phyloP scores from a whole-genome alignment of 2,797 vertebrate species.

The Tragelaphus oryx region DNA sequence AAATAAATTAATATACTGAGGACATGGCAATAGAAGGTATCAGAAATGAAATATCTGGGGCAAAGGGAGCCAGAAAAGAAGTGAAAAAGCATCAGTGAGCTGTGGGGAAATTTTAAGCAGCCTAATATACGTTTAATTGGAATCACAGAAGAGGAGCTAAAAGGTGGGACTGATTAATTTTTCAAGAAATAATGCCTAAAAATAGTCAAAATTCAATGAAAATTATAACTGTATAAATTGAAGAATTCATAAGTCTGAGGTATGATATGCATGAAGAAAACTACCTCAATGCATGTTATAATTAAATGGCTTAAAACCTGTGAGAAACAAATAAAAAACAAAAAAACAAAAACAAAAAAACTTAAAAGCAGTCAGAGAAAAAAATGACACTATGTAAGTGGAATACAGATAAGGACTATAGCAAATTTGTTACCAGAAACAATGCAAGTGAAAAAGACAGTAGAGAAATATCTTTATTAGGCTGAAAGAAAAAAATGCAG shows the following conservation, averaged over 20 bases:
- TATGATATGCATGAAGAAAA: not conserved
- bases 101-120: not conserved
- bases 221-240: not conserved
- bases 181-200: not conserved
- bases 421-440: not conserved
- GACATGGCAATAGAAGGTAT: not conserved
- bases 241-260: not conserved
- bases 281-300: not conserved
- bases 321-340: not conserved
- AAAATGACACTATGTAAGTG: not conserved
- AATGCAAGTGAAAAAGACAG: not conserved
- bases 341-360: not conserved
- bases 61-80: not conserved
- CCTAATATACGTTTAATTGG: not conserved
- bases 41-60: not conserved
- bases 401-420: not conserved
- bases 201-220: not conserved
- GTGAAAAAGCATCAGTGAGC: not conserved
- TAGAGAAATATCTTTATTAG: not conserved
- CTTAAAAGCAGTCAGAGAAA: not conserved
- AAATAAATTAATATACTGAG: not conserved
- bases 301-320: not conserved
- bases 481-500: not conserved
- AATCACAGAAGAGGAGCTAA: not conserved
- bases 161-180: not conserved